Evolutionary conservation across 2,113 vertebrate genomes (phyloP), one percentile per base, ranked within the genome.

Genomic region (Girardinichthys multiradiatus): DNA sequence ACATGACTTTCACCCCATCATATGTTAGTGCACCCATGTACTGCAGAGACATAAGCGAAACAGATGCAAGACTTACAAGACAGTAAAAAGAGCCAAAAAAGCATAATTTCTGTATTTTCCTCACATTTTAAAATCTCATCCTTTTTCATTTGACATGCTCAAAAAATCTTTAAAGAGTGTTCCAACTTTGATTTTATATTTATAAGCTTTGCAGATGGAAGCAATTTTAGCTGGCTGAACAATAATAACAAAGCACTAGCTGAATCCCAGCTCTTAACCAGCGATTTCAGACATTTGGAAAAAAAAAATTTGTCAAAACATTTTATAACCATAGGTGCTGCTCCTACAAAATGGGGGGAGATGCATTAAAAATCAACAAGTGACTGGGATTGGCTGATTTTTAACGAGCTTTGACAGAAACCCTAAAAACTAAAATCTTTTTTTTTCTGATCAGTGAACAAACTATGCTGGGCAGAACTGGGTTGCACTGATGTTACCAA

Each of bases 1-100:
- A 96, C 97, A 99, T 98, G 80, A 99, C 98, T 78, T 96, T 96
- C 39, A 99, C 97, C 0, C 97, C 97, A 0, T 99, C 98, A 0
- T 98, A 99, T 0, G 98, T 99, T 9, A 99, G 94, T 0, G 97
- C 98, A 0, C 97, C 98, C 0, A 97, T 99, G 90, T 98, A 99
- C 98, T 99, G 90, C 17, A 75, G 57, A 83, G 33, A 87, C 21
- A 37, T 12, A 2, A 26, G 68, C 72, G 19, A 72, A 70, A 82
- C 35, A 59, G 24, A 79, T 2, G 17, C 21, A n/a, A 33, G 15
- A 13, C 13, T 17, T n/a, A 31, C 19, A 58, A 51, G 26, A 68
- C 2, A 62, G 1, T 1, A 3, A 57, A 8, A 29, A 33, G 42
- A 69, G 48, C 2, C 4, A n/a, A 51, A 21, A n/a, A 15, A 45